Conservation (phyloP, 2,888 invertebrate species). For the Baccha elongata region DNA sequence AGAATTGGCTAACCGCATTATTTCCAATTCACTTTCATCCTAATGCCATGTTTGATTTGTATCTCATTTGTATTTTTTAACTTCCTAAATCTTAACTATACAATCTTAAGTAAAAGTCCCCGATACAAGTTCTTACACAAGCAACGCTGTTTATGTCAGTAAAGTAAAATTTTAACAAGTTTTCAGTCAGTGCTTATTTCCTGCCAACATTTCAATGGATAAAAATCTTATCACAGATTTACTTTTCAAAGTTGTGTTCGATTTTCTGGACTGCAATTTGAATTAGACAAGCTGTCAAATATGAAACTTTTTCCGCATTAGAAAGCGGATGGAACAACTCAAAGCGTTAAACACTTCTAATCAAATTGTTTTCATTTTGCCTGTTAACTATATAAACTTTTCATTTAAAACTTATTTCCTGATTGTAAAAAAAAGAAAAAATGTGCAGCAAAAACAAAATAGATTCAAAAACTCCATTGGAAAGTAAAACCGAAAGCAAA, state of each 20-base stretch:
- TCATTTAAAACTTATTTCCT: too few species aligned
- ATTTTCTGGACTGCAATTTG: neutral
- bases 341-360: neutral
- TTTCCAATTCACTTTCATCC: too few species aligned
- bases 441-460: neutral
- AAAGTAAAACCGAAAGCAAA: neutral
- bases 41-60: too few species aligned
- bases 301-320: neutral
- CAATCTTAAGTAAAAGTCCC: too few species aligned
- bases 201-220: neutral
- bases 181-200: neutral
- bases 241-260: neutral
- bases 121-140: too few species aligned
- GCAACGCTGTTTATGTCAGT: too few species aligned
- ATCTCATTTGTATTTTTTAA: too few species aligned
- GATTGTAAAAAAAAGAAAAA: neutral
- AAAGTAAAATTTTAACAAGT: too few species aligned
- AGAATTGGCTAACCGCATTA: too few species aligned
- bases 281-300: slow-evolving; percentile 1
- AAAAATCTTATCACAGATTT: neutral
- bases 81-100: too few species aligned
- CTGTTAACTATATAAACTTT: neutral
- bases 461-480: neutral
- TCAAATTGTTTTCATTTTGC: neutral
- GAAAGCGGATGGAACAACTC: neutral